These are phyloP conservation scores for Calephelis perditalis DNA, from an alignment of 2,888 invertebrate species.

Conservation along the genomic window DNA sequence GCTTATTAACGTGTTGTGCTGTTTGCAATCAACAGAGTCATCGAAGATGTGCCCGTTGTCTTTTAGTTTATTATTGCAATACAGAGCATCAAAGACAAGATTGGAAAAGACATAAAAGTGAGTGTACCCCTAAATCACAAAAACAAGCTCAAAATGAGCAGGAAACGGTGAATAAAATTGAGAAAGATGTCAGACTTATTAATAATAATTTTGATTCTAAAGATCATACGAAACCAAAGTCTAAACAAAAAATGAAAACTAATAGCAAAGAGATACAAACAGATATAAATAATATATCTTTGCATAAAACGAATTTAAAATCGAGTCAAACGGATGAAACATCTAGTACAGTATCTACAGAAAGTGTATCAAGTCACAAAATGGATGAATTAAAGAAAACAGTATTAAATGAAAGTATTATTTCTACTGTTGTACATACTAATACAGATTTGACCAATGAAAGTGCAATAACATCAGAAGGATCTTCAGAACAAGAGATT, in stretches of 20 bases:
- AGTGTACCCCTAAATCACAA: slow-evolving; percentile 72
- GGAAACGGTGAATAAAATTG: slow-evolving; percentile 42
- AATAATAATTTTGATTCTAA: background rate
- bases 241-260: background rate
- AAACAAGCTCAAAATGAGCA: slow-evolving; percentile 46
- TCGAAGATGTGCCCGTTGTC: slow-evolving; percentile 86
- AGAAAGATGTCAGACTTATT: slow-evolving; percentile 32
- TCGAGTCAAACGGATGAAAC: background rate
- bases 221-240: background rate
- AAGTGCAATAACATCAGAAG: slow-evolving; percentile 80
- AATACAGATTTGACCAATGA: slow-evolving; percentile 52
- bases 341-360: background rate
- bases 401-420: slow-evolving; percentile 37
- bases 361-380: background rate
- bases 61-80: slow-evolving; percentile 86
- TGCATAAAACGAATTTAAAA: background rate
- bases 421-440: slow-evolving; percentile 68
- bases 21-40: slow-evolving; percentile 81
- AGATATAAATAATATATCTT: background rate
- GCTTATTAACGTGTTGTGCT: slow-evolving; percentile 71
- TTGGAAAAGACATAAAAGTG: slow-evolving; percentile 86
- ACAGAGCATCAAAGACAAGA: slow-evolving; percentile 88
- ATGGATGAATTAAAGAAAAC: slow-evolving; percentile 31
- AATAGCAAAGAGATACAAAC: background rate
- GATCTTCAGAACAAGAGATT: slow-evolving; percentile 84